Evolutionary conservation across 53 echinoderm and acorn worm genomes (phyloP).

Genomic region (Temnopleurus reevesii): DNA sequence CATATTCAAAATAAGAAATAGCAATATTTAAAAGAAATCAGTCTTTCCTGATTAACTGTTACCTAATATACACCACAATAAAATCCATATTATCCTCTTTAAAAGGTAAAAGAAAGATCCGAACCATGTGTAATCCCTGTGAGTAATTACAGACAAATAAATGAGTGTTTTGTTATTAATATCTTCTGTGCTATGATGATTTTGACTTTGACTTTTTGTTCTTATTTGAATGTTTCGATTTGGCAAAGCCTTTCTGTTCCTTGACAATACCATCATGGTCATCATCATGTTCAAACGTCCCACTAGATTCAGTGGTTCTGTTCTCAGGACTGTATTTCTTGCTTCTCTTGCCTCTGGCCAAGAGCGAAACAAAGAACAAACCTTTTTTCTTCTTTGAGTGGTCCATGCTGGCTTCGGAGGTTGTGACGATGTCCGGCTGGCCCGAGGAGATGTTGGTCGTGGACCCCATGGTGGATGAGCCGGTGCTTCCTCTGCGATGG

Average conservation of each 20-base stretch:
- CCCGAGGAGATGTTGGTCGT: background rate
- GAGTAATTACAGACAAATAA: background rate
- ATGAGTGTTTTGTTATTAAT: too few relatives aligned
- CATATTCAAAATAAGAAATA: background rate
- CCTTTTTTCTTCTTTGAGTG: slow-evolving; percentile 12
- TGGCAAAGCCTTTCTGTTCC: background rate
- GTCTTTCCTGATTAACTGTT: background rate
- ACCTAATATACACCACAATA: background rate
- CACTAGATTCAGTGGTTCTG: slow-evolving; percentile 2
- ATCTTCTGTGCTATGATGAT: background rate
- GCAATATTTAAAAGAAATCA: background rate
- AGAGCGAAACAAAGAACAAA: background rate
- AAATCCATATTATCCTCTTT: background rate
- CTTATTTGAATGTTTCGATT: background rate
- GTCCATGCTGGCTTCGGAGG: slow-evolving; percentile 29
- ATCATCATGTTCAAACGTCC: slow-evolving; percentile 13
- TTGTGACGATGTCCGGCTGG: slow-evolving; percentile 30
- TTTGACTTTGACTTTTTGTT: background rate
- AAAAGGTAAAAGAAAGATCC: background rate
- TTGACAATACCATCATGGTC: background rate
- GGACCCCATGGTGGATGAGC: background rate
- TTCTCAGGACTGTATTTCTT: background rate
- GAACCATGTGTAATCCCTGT: background rate
- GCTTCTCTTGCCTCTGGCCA: slow-evolving; percentile 28
- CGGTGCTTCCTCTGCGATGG: background rate